Conservation (phyloP, 2,113 vertebrate species). For the Ornithorhynchus anatinus region DNA sequence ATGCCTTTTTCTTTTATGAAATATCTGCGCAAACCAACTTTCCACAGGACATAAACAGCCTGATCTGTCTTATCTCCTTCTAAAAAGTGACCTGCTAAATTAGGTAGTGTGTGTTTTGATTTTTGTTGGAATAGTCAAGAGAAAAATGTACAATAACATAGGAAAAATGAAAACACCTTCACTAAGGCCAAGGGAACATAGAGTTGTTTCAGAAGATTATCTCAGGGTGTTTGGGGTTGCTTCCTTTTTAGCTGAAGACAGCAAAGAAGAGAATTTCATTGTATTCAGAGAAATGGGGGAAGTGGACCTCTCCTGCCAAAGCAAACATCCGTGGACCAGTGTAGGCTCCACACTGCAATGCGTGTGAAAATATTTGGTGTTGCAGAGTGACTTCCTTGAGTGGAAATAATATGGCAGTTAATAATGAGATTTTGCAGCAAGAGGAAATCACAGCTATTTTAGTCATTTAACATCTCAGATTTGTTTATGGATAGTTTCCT, state of each 20-base stretch:
- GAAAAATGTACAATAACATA: neutral
- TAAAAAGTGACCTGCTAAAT: neutral
- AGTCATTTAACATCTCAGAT: conserved; percentile 54
- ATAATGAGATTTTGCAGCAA: conserved; percentile 57
- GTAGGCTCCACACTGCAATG: conserved; percentile 51
- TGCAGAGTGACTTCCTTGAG: conserved; percentile 58
- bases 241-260: neutral
- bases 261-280: conserved; percentile 43
- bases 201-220: neutral
- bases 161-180: neutral
- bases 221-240: neutral
- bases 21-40: neutral
- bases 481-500: conserved; percentile 68
- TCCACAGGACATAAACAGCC: neutral
- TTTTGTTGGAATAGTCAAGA: neutral
- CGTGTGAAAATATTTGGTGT: conserved; percentile 65
- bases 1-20: neutral
- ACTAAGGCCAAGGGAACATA: neutral
- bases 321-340: conserved; percentile 60
- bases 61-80: neutral
- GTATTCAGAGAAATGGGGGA: conserved; percentile 63
- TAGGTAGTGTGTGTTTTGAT: too few relatives aligned
- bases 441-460: conserved; percentile 72
- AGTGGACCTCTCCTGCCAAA: conserved; percentile 52
- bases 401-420: conserved; percentile 51